Conservation (phyloP, 2,888 invertebrate species). For the Junonia oenone region DNA sequence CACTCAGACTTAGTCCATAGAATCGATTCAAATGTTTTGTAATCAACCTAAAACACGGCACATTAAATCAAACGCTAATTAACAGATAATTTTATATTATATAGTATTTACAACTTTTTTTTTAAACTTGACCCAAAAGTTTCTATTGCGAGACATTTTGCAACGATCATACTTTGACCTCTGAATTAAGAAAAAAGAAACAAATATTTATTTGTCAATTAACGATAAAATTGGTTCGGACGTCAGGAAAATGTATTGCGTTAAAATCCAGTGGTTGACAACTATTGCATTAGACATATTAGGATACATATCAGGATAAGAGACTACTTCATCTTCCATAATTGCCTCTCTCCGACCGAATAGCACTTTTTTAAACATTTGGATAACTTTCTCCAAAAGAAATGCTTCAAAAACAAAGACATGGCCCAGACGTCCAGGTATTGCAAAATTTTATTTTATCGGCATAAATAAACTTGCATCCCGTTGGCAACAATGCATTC, state of each 20-base stretch:
- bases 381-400: no score
- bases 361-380: no score
- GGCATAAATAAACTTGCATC: no score
- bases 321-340: no score
- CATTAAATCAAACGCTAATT: slow-evolving; percentile 1
- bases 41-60: not conserved
- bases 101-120: not conserved
- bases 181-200: slow-evolving; percentile 1
- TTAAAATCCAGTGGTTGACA: not conserved
- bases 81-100: not conserved
- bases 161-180: slow-evolving; percentile 3
- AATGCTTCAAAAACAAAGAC: no score
- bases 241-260: not conserved
- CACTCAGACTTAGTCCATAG: not conserved
- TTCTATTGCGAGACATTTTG: not conserved
- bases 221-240: not conserved
- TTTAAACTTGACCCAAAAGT: slow-evolving; percentile 17
- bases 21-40: not conserved
- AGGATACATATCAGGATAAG: no score
- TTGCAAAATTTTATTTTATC: no score
- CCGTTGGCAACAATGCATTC: no score
- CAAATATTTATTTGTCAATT: not conserved
- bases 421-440: no score
- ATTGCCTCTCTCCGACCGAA: no score
- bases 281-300: no score